Percentiles rank a stretch among this genome's conserved stretches.
These are phyloP conservation scores for Harpegnathos saltator DNA, from an alignment of 1,140 invertebrate genomes.

Conservation along the genomic window DNA sequence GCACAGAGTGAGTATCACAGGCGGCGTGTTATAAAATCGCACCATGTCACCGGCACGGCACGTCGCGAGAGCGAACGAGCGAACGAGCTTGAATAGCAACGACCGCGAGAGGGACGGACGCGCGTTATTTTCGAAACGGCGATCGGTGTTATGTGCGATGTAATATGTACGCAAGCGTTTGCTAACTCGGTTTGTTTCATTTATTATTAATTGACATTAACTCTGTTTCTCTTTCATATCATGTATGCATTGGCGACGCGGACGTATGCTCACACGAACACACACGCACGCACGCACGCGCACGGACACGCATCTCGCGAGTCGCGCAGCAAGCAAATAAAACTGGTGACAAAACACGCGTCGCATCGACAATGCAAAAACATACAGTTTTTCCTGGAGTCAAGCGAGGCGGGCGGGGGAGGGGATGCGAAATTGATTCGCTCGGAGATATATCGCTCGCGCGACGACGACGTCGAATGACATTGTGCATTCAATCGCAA, in stretches of 20 bases:
- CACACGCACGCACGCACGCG: too few species aligned
- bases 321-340: not conserved
- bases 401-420: not conserved
- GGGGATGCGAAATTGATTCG: not conserved
- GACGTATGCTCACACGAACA: too few species aligned
- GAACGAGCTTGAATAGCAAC: too few species aligned
- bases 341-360: not conserved
- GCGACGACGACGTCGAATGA: conserved; percentile 5
- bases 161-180: not conserved
- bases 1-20: too few species aligned
- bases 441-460: not conserved
- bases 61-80: too few species aligned
- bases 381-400: conserved; percentile 13
- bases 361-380: not conserved
- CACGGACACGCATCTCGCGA: not conserved
- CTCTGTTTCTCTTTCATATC: conserved; percentile 3
- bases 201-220: conserved; percentile 16
- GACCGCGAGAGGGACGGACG: too few species aligned
- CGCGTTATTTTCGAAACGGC: too few species aligned
- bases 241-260: too few species aligned
- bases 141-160: too few species aligned
- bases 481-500: conserved; percentile 51
- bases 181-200: not conserved
- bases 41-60: too few species aligned
- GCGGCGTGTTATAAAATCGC: too few species aligned